Evolutionary conservation across 2,797 vertebrate species (phyloP), one percentile per base, ranked within the genome.

Genomic region (Neosilurus mollespiculum): DNA sequence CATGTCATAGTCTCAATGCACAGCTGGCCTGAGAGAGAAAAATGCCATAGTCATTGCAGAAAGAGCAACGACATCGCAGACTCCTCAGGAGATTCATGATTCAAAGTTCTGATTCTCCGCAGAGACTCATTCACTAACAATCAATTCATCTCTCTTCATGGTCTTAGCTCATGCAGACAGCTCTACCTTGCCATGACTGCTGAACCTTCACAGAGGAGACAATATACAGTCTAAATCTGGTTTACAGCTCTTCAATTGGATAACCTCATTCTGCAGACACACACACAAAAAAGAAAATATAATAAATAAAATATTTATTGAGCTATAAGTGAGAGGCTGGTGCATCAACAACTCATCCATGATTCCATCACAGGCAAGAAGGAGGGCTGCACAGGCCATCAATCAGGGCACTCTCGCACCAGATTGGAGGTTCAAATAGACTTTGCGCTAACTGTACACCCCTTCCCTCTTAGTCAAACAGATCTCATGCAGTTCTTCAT

Each of bases 401-500:
- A 86, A 61, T 87, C 70, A 86, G 76, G 66, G 53, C 11, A 71
- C 71, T 82, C 78, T 78, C 58, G 59, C 54, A 85, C 16, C 62
- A 83, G 80, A 88, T 54, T 83, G 87, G 78, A 85, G 65, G 65
- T 65, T 85, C 77, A 75, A 76, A 77, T 64, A 85, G 76, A 85
- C 71, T 81, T 83, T 78, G 81, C 56, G 61, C n/a, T 79, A 82
- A 81, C 72, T 84, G 54, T 58, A 30, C 82, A 76, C 80, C 79
- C 81, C 61, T 51, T 83, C 80, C 83, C 81, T 86, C 49, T 70
- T 67, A 87, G 78, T 81, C 78, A 72, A 66, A 88, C 66, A 81
- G 81, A 80, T 71, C 80, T 81, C 83, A 79, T 34, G 51, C 78
- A 82, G 82, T 87, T 81, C 86, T 85, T 82, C 84, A 75, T 82